Evolutionary conservation across 2,888 invertebrate species (phyloP).

Genomic region (Tipula lateralis): DNA sequence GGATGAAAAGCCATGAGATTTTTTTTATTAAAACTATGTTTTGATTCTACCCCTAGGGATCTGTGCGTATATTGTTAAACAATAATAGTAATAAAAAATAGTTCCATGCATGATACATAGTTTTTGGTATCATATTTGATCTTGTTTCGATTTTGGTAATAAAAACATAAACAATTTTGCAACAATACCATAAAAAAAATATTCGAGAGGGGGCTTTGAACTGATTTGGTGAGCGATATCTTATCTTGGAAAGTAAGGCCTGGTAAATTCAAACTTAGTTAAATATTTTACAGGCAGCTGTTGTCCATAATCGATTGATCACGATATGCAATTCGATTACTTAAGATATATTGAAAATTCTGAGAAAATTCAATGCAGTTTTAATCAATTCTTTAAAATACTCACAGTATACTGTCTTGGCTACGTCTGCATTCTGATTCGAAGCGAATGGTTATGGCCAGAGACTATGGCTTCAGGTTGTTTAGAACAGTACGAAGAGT

Average conservation of each 20-base stretch:
- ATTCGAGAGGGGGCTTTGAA: not conserved
- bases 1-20: not conserved
- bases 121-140: not conserved
- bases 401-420: too few relatives aligned
- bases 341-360: too few relatives aligned
- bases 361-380: too few relatives aligned
- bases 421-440: too few relatives aligned
- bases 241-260: not conserved
- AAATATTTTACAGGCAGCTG: too few relatives aligned
- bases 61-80: not conserved
- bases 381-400: too few relatives aligned
- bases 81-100: not conserved
- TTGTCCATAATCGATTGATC: too few relatives aligned
- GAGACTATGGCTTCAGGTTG: too few relatives aligned
- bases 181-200: not conserved
- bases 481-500: too few relatives aligned
- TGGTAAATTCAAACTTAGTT: too few relatives aligned
- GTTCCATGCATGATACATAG: not conserved
- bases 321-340: too few relatives aligned
- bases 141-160: not conserved
- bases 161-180: not conserved
- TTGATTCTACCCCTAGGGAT: not conserved
- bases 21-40: not conserved
- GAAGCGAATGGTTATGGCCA: too few relatives aligned
- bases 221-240: not conserved